These are phyloP conservation scores for Sus scrofa DNA, from an alignment of 2,113 vertebrate species.

Conservation along the genomic window T2T-Sscrofa CM000817.6:141828501-141829000, in stretches of 20 bases:
- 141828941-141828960: not conserved
- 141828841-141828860: not conserved
- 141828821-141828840: not conserved
- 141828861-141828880: conserved; percentile 31
- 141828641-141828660: too few species aligned
- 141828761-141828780: not conserved
- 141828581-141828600: too few species aligned
- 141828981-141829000: too few species aligned
- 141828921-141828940: conserved; percentile 32
- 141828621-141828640: too few species aligned
- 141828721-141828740: not conserved
- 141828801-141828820: not conserved
- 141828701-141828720: not conserved
- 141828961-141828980: not conserved
- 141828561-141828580: too few species aligned
- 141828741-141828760: not conserved
- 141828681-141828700: conserved; percentile 38
- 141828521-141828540: too few species aligned
- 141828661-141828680: too few species aligned
- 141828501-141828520: too few species aligned
- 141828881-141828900: not conserved
- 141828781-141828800: not conserved
- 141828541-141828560: too few species aligned
- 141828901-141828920: conserved; percentile 6
- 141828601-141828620: too few species aligned